Conservation (phyloP, 2,113 vertebrate species). For the Myiopsitta monachus region DNA sequence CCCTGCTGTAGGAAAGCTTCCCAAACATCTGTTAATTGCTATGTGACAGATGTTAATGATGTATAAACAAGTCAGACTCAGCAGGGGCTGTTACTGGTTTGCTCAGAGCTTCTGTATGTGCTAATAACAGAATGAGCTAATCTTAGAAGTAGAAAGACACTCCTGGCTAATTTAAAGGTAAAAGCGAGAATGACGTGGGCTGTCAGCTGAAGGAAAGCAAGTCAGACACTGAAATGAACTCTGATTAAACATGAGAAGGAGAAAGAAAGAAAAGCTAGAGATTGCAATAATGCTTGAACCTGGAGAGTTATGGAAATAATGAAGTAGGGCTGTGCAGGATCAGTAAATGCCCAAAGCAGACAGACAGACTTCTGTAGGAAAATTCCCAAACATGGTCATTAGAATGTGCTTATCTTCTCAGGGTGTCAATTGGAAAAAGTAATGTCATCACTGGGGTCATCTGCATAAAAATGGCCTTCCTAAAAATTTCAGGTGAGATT, state of each 20-base stretch:
- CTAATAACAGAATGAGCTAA: slow-evolving; percentile 14
- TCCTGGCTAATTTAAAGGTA: slow-evolving; percentile 17
- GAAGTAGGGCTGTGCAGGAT: not conserved
- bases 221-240: not conserved
- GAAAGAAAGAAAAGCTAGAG: not conserved
- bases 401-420: not conserved
- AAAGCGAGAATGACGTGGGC: not conserved
- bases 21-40: slow-evolving; percentile 61
- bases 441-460: not conserved
- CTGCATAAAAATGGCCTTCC: not conserved
- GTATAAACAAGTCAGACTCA: slow-evolving; percentile 40
- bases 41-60: slow-evolving; percentile 55
- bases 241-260: not conserved
- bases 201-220: not conserved
- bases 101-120: slow-evolving; percentile 18
- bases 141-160: slow-evolving; percentile 31
- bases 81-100: slow-evolving; percentile 17
- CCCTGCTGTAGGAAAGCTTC: slow-evolving; percentile 16
- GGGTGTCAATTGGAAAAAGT: not conserved
- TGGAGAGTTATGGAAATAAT: not conserved
- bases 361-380: not conserved
- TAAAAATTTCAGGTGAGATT: not conserved
- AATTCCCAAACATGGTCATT: not conserved
- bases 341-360: not conserved
- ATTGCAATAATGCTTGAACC: not conserved